Conservation (phyloP, 2,797 vertebrate species). For the Naso thynnoides region DNA sequence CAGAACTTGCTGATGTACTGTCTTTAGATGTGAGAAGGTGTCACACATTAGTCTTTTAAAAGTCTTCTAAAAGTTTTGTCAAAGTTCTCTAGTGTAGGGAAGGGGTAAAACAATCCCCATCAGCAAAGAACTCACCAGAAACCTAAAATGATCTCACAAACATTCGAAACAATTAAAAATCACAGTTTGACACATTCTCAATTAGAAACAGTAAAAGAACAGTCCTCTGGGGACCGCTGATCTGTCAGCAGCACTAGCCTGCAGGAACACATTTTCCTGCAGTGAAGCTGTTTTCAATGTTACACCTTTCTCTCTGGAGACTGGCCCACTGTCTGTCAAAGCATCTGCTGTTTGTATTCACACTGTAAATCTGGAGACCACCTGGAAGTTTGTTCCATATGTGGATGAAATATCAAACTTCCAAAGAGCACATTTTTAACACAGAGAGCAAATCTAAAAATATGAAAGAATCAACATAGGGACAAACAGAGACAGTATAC, state of each 20-base stretch:
- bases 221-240: background rate
- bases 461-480: background rate
- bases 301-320: conserved; percentile 56
- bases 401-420: conserved; percentile 4
- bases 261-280: conserved; percentile 10
- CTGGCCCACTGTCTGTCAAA: conserved; percentile 10
- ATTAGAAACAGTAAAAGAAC: background rate
- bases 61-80: too few species aligned
- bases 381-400: conserved; percentile 19
- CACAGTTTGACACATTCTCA: background rate
- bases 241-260: conserved; percentile 15
- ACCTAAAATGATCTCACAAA: background rate
- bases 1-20: too few species aligned
- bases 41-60: too few species aligned
- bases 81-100: too few species aligned
- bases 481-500: background rate
- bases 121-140: background rate
- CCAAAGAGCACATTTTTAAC: background rate
- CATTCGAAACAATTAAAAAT: conserved; percentile 5
- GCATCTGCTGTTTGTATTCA: conserved; percentile 32
- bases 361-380: conserved; percentile 53
- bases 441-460: background rate
- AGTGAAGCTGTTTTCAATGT: conserved; percentile 40
- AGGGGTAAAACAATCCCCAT: too few species aligned
- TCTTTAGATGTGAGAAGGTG: too few species aligned